Conservation (phyloP, 2,888 invertebrate species). For the Perizoma affinitatum region DNA sequence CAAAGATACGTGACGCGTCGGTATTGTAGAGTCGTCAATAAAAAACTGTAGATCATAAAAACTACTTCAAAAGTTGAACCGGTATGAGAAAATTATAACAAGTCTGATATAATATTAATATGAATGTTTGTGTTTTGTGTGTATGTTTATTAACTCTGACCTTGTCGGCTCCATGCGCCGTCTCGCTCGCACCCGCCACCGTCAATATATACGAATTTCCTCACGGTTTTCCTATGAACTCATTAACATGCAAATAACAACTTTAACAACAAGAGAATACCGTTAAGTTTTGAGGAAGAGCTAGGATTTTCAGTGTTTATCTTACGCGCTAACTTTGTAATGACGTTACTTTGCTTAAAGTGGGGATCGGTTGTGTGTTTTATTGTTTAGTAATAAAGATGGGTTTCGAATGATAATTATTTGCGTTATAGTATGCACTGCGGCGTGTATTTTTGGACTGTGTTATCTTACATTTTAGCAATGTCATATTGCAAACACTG, state of each 20-base stretch:
- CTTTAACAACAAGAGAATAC: conserved; percentile 46
- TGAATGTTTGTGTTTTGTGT: conserved; percentile 37
- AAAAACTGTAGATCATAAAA: neutral
- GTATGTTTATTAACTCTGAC: conserved; percentile 69
- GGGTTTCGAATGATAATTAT: conserved; percentile 37
- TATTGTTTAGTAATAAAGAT: conserved; percentile 36
- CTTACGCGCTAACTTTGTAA: conserved; percentile 46
- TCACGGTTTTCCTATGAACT: conserved; percentile 68
- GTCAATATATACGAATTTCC: conserved; percentile 61
- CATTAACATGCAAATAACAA: conserved; percentile 42
- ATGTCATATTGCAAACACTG: conserved; percentile 75
- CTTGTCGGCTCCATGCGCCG: conserved; percentile 54
- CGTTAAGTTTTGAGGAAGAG: conserved; percentile 47
- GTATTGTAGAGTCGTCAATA: no score
- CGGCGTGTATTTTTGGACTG: conserved; percentile 47
- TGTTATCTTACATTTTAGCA: conserved; percentile 78
- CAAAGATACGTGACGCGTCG: no score
- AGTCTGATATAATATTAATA: conserved; percentile 31
- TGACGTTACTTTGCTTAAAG: conserved; percentile 40
- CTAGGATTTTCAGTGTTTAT: conserved; percentile 69
- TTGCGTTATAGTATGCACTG: conserved; percentile 29
- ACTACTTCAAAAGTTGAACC: conserved; percentile 15
- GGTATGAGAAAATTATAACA: conserved; percentile 30
- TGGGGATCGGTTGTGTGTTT: conserved; percentile 38
- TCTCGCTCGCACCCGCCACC: conserved; percentile 60